Percentiles rank a stretch among this genome's conserved stretches.
Conservation (phyloP, 1,140 invertebrate species). For the Cardiocondyla obscurior region DNA sequence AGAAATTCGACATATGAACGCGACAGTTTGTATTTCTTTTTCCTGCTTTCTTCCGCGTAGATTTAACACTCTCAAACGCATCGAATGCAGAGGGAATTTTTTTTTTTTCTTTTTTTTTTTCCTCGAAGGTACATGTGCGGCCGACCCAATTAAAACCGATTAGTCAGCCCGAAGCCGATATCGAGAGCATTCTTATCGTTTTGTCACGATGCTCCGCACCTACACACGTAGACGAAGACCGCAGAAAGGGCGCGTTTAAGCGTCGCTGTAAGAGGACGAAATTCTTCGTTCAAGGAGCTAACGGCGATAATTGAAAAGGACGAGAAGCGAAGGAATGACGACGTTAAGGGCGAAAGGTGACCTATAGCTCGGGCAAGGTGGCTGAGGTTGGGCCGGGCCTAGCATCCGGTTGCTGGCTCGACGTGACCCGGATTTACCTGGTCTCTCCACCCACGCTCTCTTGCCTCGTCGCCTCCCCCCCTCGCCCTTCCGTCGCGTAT, state of each 20-base stretch:
- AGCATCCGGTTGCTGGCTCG: constrained; percentile 53
- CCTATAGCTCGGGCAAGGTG: constrained; percentile 15
- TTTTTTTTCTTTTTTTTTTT: background rate
- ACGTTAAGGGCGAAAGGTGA: constrained; percentile 23
- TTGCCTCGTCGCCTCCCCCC: constrained; percentile 34
- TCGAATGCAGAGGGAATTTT: no score
- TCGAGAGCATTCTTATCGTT: constrained; percentile 6
- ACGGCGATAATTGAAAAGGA: constrained; percentile 2
- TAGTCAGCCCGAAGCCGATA: constrained; percentile 6
- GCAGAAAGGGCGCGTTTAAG: constrained; percentile 2
- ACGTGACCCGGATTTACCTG: constrained; percentile 57
- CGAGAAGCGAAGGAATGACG: constrained; percentile 50
- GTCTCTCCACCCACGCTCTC: constrained; percentile 38
- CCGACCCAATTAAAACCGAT: background rate
- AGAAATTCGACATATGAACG: background rate
- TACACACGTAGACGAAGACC: background rate
- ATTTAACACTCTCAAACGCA: background rate
- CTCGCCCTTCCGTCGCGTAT: background rate
- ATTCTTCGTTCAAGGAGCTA: background rate
- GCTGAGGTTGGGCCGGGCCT: constrained; percentile 2
- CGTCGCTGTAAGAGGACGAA: constrained; percentile 14
- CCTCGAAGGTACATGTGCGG: background rate
- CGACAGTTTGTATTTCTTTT: background rate
- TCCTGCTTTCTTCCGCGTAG: background rate
- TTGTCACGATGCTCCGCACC: background rate